Percentiles rank a stretch among this genome's conserved stretches.
phyloP scores from a whole-genome alignment of 2,113 vertebrate genomes.

The Tor tambroides region DNA sequence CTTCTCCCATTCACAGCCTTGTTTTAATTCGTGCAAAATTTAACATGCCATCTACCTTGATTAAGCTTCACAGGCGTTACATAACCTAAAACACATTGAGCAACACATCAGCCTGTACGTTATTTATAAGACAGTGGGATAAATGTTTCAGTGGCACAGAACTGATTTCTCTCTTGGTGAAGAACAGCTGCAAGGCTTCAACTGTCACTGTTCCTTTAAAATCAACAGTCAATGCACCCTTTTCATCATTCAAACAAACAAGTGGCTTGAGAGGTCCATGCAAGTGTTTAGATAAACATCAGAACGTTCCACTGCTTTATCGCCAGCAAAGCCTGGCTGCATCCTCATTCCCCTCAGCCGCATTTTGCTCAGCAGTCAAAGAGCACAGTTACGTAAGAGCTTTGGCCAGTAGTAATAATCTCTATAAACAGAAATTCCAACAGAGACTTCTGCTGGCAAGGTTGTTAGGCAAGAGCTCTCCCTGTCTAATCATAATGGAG shows the following conservation, averaged over 20 bases:
- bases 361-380: conserved; percentile 34
- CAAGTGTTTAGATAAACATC: conserved; percentile 56
- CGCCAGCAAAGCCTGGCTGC: conserved; percentile 47
- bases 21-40: background rate
- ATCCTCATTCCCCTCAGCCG: conserved; percentile 40
- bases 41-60: background rate
- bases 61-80: conserved; percentile 1
- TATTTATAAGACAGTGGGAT: conserved; percentile 14
- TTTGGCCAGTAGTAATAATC: conserved; percentile 59
- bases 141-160: conserved; percentile 27
- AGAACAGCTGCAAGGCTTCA: conserved; percentile 46
- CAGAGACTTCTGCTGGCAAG: conserved; percentile 46
- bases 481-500: conserved; percentile 19
- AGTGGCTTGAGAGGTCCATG: conserved; percentile 40
- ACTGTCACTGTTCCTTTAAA: conserved; percentile 15
- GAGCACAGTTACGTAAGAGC: conserved; percentile 59
- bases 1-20: background rate
- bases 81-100: conserved; percentile 28
- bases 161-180: conserved; percentile 22
- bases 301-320: conserved; percentile 49
- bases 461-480: background rate
- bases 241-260: conserved; percentile 42
- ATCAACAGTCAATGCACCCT: conserved; percentile 33
- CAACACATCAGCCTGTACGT: conserved; percentile 18
- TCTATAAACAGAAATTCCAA: conserved; percentile 54